These are phyloP conservation scores for Thripadectes ignobilis DNA, from an alignment of 2,797 vertebrate species.

Conservation along the genomic window DNA sequence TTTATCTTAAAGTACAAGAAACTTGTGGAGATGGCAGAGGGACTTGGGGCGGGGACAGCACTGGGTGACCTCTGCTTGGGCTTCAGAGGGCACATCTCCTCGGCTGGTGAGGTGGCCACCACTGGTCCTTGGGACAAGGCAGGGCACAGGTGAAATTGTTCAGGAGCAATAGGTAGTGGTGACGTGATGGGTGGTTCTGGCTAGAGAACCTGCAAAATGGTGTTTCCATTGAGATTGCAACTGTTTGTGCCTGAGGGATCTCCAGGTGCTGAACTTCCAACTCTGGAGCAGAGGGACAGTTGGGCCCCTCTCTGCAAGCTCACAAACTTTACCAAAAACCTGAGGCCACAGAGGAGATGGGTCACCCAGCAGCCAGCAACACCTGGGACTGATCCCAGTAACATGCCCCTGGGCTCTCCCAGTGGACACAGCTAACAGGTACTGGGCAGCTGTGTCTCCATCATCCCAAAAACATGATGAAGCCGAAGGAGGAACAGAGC, in stretches of 20 bases:
- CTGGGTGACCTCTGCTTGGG: not conserved
- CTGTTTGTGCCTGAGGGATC: slow-evolving; percentile 5
- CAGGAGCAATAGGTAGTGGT: not conserved
- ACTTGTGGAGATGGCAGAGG: not conserved
- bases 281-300: not conserved
- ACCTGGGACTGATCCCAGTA: not conserved
- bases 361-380: not conserved
- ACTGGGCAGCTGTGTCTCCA: not conserved
- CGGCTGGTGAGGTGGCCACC: slow-evolving; percentile 78
- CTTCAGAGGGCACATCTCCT: slow-evolving; percentile 75
- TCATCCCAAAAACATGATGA: not conserved
- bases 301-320: not conserved
- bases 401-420: not conserved
- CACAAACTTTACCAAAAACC: not conserved
- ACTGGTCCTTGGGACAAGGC: slow-evolving; percentile 47
- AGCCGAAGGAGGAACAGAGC: not conserved
- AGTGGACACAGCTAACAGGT: not conserved
- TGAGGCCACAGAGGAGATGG: not conserved
- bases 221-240: slow-evolving; percentile 58
- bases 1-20: not conserved
- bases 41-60: not conserved
- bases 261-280: not conserved
- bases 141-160: not conserved
- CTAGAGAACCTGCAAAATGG: slow-evolving; percentile 54
- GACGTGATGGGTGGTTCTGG: rapidly evolving